A percentile compares a stretch with the other conserved stretches of the same genome.
phyloP scores from a whole-genome alignment of 1,140 invertebrate species.

The Cataglyphis hispanica region DNA sequence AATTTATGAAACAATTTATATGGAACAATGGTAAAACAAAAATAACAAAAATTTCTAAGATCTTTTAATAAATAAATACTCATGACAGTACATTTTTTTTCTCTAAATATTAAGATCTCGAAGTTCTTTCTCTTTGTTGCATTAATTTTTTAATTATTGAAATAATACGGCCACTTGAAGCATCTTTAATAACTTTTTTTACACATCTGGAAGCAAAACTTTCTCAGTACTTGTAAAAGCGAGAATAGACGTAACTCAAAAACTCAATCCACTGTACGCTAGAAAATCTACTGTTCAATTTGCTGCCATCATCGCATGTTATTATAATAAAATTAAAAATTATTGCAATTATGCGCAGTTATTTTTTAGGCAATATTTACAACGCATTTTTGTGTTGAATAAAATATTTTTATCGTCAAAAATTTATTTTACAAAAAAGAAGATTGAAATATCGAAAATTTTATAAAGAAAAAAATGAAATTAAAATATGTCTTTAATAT shows the following conservation, averaged over 20 bases:
- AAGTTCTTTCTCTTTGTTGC: neutral
- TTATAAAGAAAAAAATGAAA: neutral
- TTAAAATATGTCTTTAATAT: neutral
- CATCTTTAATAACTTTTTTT: neutral
- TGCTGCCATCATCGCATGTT: neutral
- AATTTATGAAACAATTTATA: neutral
- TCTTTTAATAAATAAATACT: no score
- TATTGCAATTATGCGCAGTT: no score
- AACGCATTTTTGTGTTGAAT: neutral
- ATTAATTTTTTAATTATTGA: neutral
- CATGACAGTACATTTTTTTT: neutral
- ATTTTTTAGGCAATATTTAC: no score
- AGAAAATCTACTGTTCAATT: neutral
- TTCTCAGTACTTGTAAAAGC: neutral
- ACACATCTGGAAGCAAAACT: neutral
- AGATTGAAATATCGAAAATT: neutral
- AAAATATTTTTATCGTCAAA: neutral
- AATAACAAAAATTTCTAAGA: no score
- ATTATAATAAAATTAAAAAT: no score
- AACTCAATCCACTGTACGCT: neutral
- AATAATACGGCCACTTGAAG: neutral
- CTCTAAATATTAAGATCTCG: neutral
- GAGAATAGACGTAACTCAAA: neutral
- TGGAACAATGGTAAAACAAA: neutral
- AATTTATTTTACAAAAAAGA: constrained; percentile 12